Evolutionary conservation across 2,888 invertebrate species (phyloP).

Genomic region (Eulithis prunata): DNA sequence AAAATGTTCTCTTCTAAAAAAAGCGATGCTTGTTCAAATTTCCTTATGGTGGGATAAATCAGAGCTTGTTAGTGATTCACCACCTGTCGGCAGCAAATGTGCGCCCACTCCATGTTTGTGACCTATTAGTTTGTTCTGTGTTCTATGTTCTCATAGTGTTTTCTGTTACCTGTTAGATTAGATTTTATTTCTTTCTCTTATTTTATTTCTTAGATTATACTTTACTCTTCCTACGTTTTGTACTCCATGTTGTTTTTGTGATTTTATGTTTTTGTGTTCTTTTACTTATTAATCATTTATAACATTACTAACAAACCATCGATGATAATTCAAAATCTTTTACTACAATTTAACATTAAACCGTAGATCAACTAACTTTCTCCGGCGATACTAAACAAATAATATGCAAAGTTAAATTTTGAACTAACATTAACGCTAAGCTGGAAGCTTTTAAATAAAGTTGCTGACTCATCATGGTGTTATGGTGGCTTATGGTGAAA

Average conservation of each 20-base stretch:
- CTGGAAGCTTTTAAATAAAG: conserved; percentile 18
- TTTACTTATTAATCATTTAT: conserved; percentile 16
- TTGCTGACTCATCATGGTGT: conserved; percentile 32
- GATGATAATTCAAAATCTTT: conserved; percentile 14
- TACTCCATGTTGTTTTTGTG: conserved; percentile 31
- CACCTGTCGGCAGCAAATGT: conserved; percentile 56
- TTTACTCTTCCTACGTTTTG: conserved; percentile 36
- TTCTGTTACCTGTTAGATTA: conserved; percentile 37
- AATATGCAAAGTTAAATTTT: not conserved
- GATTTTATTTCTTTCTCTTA: conserved; percentile 39
- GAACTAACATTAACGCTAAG: conserved; percentile 20
- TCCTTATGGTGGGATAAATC: conserved; percentile 38
- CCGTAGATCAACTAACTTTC: conserved; percentile 5
- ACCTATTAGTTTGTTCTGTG: conserved; percentile 49
- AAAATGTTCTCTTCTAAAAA: too few relatives aligned
- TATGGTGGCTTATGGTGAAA: conserved; percentile 4
- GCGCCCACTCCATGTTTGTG: conserved; percentile 48
- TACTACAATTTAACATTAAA: conserved; percentile 5
- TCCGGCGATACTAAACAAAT: conserved; percentile 6
- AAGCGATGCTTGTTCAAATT: too few relatives aligned
- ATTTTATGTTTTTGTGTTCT: conserved; percentile 28
- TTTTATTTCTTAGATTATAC: conserved; percentile 31
- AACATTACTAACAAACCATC: conserved; percentile 18
- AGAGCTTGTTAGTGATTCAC: conserved; percentile 42
- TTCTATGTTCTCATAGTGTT: conserved; percentile 30